Base-by-base conservation (phyloP, 1,140 invertebrate species). In the Panagrolaimus sp. region DNA sequence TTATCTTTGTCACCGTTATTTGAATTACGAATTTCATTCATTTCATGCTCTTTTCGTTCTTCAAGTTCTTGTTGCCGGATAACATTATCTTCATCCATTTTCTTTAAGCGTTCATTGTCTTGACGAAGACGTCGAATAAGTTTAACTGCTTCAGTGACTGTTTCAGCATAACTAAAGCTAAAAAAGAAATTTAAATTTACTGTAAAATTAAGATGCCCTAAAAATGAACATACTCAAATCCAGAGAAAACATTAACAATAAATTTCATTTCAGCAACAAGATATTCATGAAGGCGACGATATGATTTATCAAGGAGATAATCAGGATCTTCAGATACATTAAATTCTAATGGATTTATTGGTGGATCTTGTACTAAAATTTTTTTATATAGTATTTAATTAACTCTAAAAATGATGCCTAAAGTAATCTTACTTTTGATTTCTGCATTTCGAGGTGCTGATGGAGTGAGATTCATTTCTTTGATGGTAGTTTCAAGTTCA, bases 131-230 rank as follows among this genome's bases (percentile, higher is more conserved):
- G 10, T 58, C 17, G 15, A 58, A 58, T 3, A 12, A 28, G 21
- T 21, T 48, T 48, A 5, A 58, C 28, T 21, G 52, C 52, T 26
- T 58, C 21, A 21, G 14, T 21, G 3, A 58, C n/a, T 12, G 52
- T 58, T 12, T 58, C 52, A 21, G 52, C 52, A 17, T 58, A 58
- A 12, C 28, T 28, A 58, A 58, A 58, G 52, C 28, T 58, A 28
- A 10, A 26, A 28, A 26, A 58, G 21, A 58, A 21, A 12, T n/a
- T 3, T 4, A 38, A 38, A 38, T 38, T 38, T 38, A 4, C 32
- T 38, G 2, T 38, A 38, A 38, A 38, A 38, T 38, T 38, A 38
- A 38, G 32, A 7, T 38, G 32, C n/a, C n/a, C n/a, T n/a, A 7
- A 38, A 38, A 38, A 38, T 7, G 7, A 38, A 7, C 32, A 4